phyloP scores from a whole-genome alignment of 2,797 vertebrate genomes.

The Pantherophis alleghaniensis region DNA sequence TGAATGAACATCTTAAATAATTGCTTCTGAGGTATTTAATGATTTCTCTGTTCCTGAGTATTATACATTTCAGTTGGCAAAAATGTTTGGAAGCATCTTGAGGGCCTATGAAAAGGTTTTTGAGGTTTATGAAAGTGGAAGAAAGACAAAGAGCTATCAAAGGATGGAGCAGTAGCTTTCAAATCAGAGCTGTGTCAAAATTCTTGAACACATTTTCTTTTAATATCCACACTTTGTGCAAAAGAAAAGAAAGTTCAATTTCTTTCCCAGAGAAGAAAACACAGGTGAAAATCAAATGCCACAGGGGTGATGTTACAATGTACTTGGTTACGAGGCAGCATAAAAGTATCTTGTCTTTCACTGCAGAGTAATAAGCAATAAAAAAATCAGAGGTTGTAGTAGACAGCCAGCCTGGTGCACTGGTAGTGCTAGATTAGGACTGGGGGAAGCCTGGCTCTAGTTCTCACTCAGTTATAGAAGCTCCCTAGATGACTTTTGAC shows the following conservation, averaged over 20 bases:
- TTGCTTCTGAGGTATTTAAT: not conserved
- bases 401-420: not conserved
- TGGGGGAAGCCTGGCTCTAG: not conserved
- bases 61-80: not conserved
- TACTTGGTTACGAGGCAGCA: not conserved
- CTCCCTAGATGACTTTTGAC: not conserved
- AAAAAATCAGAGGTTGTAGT: not conserved
- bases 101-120: not conserved
- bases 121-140: not conserved
- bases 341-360: not conserved
- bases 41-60: not conserved
- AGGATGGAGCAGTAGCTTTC: not conserved
- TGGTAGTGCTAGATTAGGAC: not conserved
- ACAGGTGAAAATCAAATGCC: not conserved
- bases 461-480: not conserved
- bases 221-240: not conserved
- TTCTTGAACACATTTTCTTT: not conserved
- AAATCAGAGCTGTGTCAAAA: not conserved
- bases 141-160: not conserved
- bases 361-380: not conserved
- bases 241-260: not conserved
- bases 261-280: not conserved
- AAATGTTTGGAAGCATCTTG: not conserved
- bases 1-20: not conserved
- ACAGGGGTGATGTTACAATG: not conserved